Percentiles rank a stretch among this genome's conserved stretches.
These are phyloP conservation scores for Macrotrachela quadricornifera DNA, from an alignment of 1,140 invertebrate species.

Conservation along the genomic window DNA sequence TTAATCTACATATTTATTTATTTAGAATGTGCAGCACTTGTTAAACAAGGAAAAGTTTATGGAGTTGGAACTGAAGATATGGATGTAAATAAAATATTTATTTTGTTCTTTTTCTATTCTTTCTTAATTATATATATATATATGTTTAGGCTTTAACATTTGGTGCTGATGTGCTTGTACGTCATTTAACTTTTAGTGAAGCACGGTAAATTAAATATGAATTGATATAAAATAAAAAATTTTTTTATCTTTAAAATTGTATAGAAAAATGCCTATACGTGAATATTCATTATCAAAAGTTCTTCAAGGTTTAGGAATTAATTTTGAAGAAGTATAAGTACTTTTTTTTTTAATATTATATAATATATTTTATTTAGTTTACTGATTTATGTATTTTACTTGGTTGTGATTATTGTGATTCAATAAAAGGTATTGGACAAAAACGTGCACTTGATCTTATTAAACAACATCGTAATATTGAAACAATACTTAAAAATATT, in stretches of 20 bases:
- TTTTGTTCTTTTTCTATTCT: too few relatives aligned
- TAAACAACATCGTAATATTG: slow-evolving; percentile 55
- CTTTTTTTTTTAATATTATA: neutral
- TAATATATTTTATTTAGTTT: slow-evolving; percentile 44
- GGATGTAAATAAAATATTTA: slow-evolving; percentile 47
- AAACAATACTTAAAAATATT: slow-evolving; percentile 62
- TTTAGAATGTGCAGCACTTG: slow-evolving; percentile 65
- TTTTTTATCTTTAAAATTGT: slow-evolving; percentile 10
- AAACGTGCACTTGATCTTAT: slow-evolving; percentile 91
- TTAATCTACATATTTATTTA: too few relatives aligned
- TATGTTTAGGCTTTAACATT: slow-evolving; percentile 52
- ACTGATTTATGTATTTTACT: slow-evolving; percentile 91
- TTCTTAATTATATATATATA: too few relatives aligned
- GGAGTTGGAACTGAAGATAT: slow-evolving; percentile 97
- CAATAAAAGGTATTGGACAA: slow-evolving; percentile 79
- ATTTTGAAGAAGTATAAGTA: slow-evolving; percentile 47
- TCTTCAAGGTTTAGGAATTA: slow-evolving; percentile 53
- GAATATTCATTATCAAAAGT: slow-evolving; percentile 72
- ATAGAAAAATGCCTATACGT: slow-evolving; percentile 66
- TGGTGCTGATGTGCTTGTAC: slow-evolving; percentile 60
- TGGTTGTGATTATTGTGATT: slow-evolving; percentile 92
- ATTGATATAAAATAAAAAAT: neutral
- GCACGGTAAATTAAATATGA: slow-evolving; percentile 37
- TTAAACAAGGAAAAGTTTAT: slow-evolving; percentile 77
- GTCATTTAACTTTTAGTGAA: slow-evolving; percentile 85